Evolutionary conservation across 2,797 vertebrate genomes (phyloP), one percentile per base, ranked within the genome.

Genomic region (Sebastes vulpes): DNA sequence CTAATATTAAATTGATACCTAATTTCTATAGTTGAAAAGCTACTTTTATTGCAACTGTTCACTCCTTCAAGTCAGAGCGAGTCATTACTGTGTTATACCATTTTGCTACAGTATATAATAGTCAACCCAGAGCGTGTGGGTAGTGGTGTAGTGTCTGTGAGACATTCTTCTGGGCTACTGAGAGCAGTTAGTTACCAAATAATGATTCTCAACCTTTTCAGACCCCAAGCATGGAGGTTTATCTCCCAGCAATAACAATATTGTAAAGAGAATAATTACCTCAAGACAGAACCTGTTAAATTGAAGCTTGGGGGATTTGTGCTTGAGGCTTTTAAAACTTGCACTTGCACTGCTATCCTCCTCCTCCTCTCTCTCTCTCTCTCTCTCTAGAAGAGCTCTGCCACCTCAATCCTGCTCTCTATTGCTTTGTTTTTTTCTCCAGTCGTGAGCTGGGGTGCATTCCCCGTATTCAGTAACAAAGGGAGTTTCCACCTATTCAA

Each of bases 251-350:
- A 79, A 66, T 53, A 78, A 72, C 71, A 68, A 73, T 70, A 73
- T 70, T 81, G 59, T 8, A 84, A 83, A 79, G 78, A 76, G 29
- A 84, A 85, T 74, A 56, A 68, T 84, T 80, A 84, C 69, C 69
- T 86, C 25, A 75, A 84, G 57, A 85, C 46, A 64, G 18, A 80
- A 78, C 64, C 66, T 81, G 77, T 81, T 89, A 82, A 84, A 86
- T 79, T 86, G 76, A 85, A 86, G 78, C 72, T 75, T 32, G 72
- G 54, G 75, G 77, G 78, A 71, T 79, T 83, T 54, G 75, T 70
- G 86, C 75, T 81, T 48, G 31, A 81, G 74, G 77, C 54, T 67
- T 79, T 81, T 70, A 56, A 67, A 71, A 57, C 18, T 75, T 74
- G 46, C 42, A 83, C 56, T 74, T 59, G 52, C 72, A 81, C 56